Percentiles rank a stretch among this genome's conserved stretches.
These are phyloP conservation scores for Pterostichus niger DNA, from an alignment of 2,888 invertebrate genomes.

Conservation along the genomic window DNA sequence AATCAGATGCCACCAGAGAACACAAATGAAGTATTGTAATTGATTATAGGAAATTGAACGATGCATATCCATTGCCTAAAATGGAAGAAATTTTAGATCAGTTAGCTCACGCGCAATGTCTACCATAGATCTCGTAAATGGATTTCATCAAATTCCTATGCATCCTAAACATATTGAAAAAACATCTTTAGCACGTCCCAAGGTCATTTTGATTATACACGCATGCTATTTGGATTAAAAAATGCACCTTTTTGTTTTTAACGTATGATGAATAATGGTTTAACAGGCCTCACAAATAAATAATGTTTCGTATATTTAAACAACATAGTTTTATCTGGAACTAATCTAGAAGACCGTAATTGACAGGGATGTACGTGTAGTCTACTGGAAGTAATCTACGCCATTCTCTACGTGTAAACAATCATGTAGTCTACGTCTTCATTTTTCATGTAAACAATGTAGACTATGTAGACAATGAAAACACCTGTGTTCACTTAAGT, in stretches of 20 bases:
- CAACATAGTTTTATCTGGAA: conserved; percentile 72
- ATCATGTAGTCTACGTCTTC: too few species aligned
- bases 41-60: conserved; percentile 73
- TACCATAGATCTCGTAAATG: conserved; percentile 69
- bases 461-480: too few species aligned
- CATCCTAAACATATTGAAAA: conserved; percentile 63
- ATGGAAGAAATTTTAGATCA: conserved; percentile 69
- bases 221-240: conserved; percentile 69
- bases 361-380: too few species aligned
- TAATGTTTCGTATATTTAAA: conserved; percentile 73
- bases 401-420: too few species aligned
- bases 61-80: conserved; percentile 71
- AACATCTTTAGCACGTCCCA: too few species aligned
- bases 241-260: too few species aligned
- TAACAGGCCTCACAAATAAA: conserved; percentile 72
- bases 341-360: conserved; percentile 68
- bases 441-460: too few species aligned
- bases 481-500: too few species aligned
- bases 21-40: conserved; percentile 72
- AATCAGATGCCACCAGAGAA: conserved; percentile 70
- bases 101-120: conserved; percentile 68
- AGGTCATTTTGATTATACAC: conserved; percentile 67
- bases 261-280: conserved; percentile 69
- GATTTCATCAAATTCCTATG: conserved; percentile 69
- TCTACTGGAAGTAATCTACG: too few species aligned